Percentiles rank a stretch among this genome's conserved stretches.
phyloP scores from a whole-genome alignment of 2,113 vertebrate genomes.

The Oxyruncus cristatus region DNA sequence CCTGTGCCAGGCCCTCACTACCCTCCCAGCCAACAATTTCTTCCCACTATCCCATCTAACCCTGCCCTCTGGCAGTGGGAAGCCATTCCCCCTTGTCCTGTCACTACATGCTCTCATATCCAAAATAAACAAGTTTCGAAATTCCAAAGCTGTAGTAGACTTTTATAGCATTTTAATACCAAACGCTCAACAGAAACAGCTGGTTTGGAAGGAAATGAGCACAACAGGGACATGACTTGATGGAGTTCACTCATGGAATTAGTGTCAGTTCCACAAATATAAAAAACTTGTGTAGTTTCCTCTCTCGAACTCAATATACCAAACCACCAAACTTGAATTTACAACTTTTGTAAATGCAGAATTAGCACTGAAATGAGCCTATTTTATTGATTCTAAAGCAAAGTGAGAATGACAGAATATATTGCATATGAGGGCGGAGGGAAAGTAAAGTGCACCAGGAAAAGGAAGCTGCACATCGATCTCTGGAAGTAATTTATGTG shows the following conservation, averaged over 20 bases:
- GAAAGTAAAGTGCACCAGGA: not conserved
- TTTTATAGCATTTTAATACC: not conserved
- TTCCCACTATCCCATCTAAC: not conserved
- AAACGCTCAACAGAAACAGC: not conserved
- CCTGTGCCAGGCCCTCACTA: not conserved
- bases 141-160: not conserved
- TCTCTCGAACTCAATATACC: not conserved
- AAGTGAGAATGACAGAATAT: not conserved
- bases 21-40: not conserved
- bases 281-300: not conserved
- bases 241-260: not conserved
- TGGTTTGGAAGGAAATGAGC: not conserved
- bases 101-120: accelerated
- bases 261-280: not conserved
- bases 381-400: not conserved
- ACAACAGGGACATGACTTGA: not conserved
- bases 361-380: not conserved
- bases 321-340: not conserved
- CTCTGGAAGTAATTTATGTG: not conserved
- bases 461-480: not conserved
- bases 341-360: not conserved
- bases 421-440: not conserved
- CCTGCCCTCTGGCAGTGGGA: not conserved
- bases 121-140: not conserved
- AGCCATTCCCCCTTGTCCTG: not conserved